Conservation (phyloP, 1,140 invertebrate species). For the Brachionus rotundiformis region DNA sequence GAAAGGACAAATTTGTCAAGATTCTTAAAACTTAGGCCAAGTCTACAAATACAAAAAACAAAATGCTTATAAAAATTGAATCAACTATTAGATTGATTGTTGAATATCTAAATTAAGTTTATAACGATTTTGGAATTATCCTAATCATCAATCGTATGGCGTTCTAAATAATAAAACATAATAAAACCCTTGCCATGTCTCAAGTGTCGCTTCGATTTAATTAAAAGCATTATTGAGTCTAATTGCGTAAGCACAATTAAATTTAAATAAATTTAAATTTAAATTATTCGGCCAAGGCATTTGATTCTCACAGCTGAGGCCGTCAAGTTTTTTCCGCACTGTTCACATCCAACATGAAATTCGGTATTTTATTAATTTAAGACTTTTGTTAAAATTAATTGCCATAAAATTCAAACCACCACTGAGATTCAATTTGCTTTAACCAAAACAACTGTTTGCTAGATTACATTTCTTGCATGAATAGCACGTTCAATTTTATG, state of each 20-base stretch:
- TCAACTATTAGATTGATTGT: conserved; percentile 6
- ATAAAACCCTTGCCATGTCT: not conserved
- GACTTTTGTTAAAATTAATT: conserved; percentile 8
- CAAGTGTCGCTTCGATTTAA: conserved; percentile 15
- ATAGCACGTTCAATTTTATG: not conserved
- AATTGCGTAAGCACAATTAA: conserved; percentile 15
- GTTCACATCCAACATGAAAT: not conserved
- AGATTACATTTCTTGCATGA: not conserved
- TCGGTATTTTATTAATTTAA: not conserved
- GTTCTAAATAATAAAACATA: not conserved
- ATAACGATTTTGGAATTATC: not conserved
- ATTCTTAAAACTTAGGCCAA: too few species aligned
- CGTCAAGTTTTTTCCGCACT: not conserved
- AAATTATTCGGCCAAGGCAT: not conserved
- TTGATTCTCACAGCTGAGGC: conserved; percentile 29
- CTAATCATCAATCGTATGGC: not conserved
- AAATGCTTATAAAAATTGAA: not conserved
- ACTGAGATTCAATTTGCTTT: not conserved
- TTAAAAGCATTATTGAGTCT: not conserved
- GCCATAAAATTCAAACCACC: not conserved
- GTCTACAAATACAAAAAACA: not conserved
- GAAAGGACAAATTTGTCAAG: not conserved
- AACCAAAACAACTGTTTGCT: conserved; percentile 22
- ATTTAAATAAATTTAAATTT: not conserved
- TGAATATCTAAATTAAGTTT: not conserved